Conservation (phyloP, 2,888 invertebrate genomes). For the Lasioglossum leucozonium region DNA sequence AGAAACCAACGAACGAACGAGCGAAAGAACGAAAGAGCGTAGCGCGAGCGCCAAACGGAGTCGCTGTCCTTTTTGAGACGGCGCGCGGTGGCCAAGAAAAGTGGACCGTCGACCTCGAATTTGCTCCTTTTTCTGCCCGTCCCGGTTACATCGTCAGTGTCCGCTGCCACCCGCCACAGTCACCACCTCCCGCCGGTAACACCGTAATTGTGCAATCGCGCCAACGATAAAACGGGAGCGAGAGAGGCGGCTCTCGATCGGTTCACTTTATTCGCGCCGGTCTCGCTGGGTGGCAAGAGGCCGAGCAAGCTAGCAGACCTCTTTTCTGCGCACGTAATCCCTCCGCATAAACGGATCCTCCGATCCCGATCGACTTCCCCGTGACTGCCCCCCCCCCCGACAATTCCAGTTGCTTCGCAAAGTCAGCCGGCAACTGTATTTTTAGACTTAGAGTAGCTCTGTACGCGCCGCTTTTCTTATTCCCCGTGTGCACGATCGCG, state of each 20-base stretch:
- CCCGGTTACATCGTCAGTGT: conserved; percentile 23
- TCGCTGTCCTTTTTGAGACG: conserved; percentile 54
- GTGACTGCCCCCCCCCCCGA: not conserved
- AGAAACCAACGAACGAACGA: not conserved
- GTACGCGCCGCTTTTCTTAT: not conserved
- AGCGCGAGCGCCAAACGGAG: conserved; percentile 21
- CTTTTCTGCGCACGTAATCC: conserved; percentile 46
- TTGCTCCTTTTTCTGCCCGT: conserved; percentile 29
- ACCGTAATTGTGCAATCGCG: conserved; percentile 67
- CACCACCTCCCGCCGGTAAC: conserved; percentile 47
- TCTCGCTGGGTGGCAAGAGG: conserved; percentile 48
- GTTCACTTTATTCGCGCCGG: conserved; percentile 38
- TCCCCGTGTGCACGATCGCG: no score
- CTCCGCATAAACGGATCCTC: conserved; percentile 29
- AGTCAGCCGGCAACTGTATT: not conserved
- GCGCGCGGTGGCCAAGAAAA: conserved; percentile 64
- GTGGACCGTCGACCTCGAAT: conserved; percentile 73
- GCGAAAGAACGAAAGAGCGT: not conserved
- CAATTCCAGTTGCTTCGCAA: conserved; percentile 4
- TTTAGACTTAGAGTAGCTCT: not conserved
- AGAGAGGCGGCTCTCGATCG: conserved; percentile 22
- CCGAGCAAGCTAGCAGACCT: not conserved
- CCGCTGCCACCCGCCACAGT: conserved; percentile 48
- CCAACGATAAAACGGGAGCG: conserved; percentile 57
- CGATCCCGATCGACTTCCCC: not conserved